Conservation (phyloP, 2,797 vertebrate species). For the Clarias pachynema region DNA sequence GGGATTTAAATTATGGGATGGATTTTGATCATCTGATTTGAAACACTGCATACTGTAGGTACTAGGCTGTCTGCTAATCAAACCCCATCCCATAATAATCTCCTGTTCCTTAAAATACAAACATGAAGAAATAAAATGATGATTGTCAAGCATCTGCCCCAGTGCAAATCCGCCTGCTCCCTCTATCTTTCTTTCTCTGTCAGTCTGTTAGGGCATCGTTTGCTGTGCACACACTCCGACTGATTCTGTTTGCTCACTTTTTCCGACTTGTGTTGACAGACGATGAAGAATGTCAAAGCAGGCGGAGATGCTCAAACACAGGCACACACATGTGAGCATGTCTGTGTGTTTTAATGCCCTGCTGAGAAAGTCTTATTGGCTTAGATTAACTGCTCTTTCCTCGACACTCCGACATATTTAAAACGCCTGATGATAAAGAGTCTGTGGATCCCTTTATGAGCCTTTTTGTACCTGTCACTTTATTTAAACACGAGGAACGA, state of each 20-base stretch:
- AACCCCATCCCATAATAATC: not conserved
- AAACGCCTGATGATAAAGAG: conserved; percentile 32
- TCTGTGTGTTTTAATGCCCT: conserved; percentile 47
- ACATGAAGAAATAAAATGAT: not conserved
- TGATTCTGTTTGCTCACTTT: conserved; percentile 54
- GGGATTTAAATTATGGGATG: not conserved
- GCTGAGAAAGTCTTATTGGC: conserved; percentile 41
- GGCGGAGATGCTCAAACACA: conserved; percentile 51
- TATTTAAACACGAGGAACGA: conserved; percentile 26
- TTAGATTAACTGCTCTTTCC: conserved; percentile 49
- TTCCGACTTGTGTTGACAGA: conserved; percentile 60
- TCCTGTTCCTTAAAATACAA: not conserved
- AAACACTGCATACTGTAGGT: not conserved
- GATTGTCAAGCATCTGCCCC: not conserved
- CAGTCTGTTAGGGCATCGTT: conserved; percentile 43
- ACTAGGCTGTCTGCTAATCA: not conserved
- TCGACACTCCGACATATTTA: conserved; percentile 36
- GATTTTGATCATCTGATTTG: not conserved
- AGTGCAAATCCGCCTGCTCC: not conserved
- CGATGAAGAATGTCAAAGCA: conserved; percentile 56
- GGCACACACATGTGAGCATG: conserved; percentile 39
- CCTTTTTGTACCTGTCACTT: conserved; percentile 35
- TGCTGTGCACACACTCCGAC: conserved; percentile 53
- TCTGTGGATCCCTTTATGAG: conserved; percentile 28
- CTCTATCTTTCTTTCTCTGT: conserved; percentile 25